Conservation (phyloP, 1,140 invertebrate species). For the Lepidurus couesii region DNA sequence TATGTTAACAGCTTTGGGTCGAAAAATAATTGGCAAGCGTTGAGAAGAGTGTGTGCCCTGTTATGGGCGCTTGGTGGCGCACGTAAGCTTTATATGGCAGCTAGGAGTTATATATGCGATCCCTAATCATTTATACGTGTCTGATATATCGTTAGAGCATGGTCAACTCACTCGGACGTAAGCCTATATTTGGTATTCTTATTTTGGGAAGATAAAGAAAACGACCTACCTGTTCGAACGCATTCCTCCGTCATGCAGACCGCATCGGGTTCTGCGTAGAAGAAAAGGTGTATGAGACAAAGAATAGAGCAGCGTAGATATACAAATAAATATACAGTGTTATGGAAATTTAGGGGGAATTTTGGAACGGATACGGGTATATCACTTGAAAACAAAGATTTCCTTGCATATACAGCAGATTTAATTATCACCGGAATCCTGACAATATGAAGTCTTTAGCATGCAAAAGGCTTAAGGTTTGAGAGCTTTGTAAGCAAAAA, state of each 20-base stretch:
- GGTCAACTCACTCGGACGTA: not conserved
- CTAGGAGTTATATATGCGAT: slow-evolving; percentile 11
- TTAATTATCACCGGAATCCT: not conserved
- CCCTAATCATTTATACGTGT: not conserved
- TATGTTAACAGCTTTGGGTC: slow-evolving; percentile 23
- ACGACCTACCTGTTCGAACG: slow-evolving; percentile 53
- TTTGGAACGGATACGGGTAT: not conserved
- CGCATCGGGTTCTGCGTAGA: not conserved
- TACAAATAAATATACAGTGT: not conserved
- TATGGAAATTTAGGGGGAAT: not conserved
- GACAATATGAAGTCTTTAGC: not conserved
- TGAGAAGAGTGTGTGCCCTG: not conserved
- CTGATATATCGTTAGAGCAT: not conserved
- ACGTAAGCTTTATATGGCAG: slow-evolving; percentile 29
- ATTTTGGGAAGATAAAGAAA: not conserved
- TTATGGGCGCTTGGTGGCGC: not conserved
- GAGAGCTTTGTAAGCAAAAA: not conserved
- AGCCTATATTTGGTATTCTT: slow-evolving; percentile 14
- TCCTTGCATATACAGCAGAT: not conserved
- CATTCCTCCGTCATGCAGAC: slow-evolving; percentile 65
- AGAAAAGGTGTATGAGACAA: not conserved
- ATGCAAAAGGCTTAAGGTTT: not conserved
- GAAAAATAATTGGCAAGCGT: slow-evolving; percentile 30
- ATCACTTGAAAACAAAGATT: not conserved
- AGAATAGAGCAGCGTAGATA: not conserved